Base-by-base conservation (phyloP, 2,888 invertebrate genomes). In the Cyaniris semiargus region DNA sequence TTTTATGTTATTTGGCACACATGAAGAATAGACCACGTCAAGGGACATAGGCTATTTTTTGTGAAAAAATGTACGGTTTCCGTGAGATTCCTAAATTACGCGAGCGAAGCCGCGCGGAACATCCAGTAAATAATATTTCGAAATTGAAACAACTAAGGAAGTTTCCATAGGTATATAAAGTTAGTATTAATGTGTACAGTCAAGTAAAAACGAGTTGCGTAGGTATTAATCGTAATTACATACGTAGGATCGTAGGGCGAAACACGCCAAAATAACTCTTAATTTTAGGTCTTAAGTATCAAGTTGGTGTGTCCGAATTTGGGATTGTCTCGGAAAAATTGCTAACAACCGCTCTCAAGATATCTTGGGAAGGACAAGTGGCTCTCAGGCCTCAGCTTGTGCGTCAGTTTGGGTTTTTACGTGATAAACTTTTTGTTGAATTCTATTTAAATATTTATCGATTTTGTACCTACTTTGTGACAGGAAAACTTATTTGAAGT, bases 331-430 rank as follows among this genome's bases (percentile, higher is more conserved):
- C 27, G 53, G 23, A 74, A 74, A 74, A 48, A 53, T 77, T 56
- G 38, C 66, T n/a, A n/a, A n/a, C 53, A 56, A 15, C 58, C 74
- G 72, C 78, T 70, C 60, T 34, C 13, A 78, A 77, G 79, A 79
- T 79, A 79, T 79, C 74, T 48, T 77, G 76, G 75, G 80, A 79
- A 80, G 79, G 75, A 78, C 78, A 78, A 78, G 60, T 77, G 58
- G 56, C 70, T 71, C 78, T 76, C 31, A 56, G 34, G 34, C 6
- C 34, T 34, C 6, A 8, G 34, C 56, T 71, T n/a, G 53, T 76
- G 56, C 76, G 76, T 76, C 76, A 76, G 31, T 53, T 71, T 56
- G 56, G 56, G 71, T 76, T 76, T 53, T 76, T 76, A 66, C 66
- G 21, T 76, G 38, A 21, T 21, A 76, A 27, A 70, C 23, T 76